Evolutionary conservation across 2,888 invertebrate genomes (phyloP).

Genomic region (Nemotelus pantherinus): DNA sequence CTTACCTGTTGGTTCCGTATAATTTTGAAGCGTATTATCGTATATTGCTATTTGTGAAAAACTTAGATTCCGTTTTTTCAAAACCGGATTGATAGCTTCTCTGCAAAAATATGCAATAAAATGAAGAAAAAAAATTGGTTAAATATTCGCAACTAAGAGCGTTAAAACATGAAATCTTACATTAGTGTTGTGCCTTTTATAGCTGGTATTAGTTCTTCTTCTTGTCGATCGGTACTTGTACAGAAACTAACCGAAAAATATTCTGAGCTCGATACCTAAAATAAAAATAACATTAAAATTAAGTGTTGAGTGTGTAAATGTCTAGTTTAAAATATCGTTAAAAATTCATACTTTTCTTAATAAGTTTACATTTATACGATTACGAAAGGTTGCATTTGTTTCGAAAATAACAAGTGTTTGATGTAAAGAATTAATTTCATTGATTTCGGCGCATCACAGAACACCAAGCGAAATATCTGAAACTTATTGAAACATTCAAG

Average conservation of each 20-base stretch:
- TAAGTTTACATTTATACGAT: too few species aligned
- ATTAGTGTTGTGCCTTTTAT: slow-evolving; percentile 72
- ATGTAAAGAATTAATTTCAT: too few species aligned
- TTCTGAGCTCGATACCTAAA: slow-evolving; percentile 77
- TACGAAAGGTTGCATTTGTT: too few species aligned
- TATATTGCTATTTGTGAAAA: slow-evolving; percentile 63
- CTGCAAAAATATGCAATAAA: slow-evolving; percentile 63
- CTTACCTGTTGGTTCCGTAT: slow-evolving; percentile 57
- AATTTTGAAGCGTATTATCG: slow-evolving; percentile 62
- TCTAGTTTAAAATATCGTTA: slow-evolving; percentile 3
- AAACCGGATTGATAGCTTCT: slow-evolving; percentile 71
- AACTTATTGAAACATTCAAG: too few species aligned
- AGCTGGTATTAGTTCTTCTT: slow-evolving; percentile 74
- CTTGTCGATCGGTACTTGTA: slow-evolving; percentile 67
- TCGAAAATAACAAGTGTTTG: too few species aligned
- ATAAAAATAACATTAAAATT: slow-evolving; percentile 52
- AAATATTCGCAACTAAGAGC: neutral
- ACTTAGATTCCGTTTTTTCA: slow-evolving; percentile 72
- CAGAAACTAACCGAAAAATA: slow-evolving; percentile 78
- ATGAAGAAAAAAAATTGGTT: neutral
- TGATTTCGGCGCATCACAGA: too few species aligned
- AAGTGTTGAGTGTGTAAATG: neutral
- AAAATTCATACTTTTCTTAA: too few species aligned
- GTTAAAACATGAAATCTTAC: slow-evolving; percentile 66
- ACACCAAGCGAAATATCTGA: too few species aligned